Evolutionary conservation across 2,888 invertebrate species (phyloP).

Genomic region (Cotesia congregata): DNA sequence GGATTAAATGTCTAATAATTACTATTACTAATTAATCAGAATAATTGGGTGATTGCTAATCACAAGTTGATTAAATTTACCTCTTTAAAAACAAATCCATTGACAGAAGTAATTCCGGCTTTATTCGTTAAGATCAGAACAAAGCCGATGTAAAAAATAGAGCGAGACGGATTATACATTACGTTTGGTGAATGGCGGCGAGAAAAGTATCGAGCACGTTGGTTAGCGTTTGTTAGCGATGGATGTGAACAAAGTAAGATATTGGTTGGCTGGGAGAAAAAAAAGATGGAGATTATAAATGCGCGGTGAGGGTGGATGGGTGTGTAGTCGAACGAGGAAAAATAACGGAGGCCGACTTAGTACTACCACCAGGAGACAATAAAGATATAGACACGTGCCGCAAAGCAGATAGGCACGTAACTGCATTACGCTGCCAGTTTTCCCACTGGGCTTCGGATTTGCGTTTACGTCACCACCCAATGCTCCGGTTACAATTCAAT

Average conservation of each 20-base stretch:
- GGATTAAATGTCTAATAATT: no score
- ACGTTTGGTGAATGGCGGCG: conserved; percentile 22
- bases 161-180: conserved; percentile 23
- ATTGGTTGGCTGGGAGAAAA: background rate
- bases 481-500: conserved; percentile 51
- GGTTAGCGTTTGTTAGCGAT: background rate
- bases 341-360: background rate
- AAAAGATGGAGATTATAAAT: background rate
- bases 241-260: background rate
- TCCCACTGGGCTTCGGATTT: conserved; percentile 56
- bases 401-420: conserved; percentile 45
- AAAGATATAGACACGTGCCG: conserved; percentile 23
- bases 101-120: background rate
- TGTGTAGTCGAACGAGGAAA: background rate
- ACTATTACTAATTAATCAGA: no score
- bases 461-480: conserved; percentile 54
- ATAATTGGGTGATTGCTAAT: no score
- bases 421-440: conserved; percentile 53
- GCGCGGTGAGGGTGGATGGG: background rate
- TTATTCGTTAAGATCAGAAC: background rate
- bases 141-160: conserved; percentile 20
- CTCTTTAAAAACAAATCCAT: no score
- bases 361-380: conserved; percentile 9
- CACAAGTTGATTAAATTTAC: no score
- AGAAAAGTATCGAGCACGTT: background rate